These are phyloP conservation scores for Cyaniris semiargus DNA, from an alignment of 2,888 invertebrate genomes.

Conservation along the genomic window DNA sequence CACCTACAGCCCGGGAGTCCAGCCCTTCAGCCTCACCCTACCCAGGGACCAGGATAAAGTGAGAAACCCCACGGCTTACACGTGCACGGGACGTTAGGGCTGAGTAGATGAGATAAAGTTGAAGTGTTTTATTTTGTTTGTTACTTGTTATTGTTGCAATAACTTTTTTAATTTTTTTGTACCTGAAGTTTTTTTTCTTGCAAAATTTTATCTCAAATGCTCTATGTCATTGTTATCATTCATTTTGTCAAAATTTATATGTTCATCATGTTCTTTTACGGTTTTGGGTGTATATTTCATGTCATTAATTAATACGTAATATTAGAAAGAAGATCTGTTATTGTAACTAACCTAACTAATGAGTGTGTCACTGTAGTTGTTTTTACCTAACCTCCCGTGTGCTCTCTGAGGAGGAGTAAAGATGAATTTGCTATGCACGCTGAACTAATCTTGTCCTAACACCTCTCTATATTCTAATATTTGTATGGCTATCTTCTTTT, in stretches of 20 bases:
- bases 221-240: neutral
- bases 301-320: slow-evolving; percentile 11
- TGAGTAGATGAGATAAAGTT: slow-evolving; percentile 38
- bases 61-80: slow-evolving; percentile 44
- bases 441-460: slow-evolving; percentile 22
- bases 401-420: slow-evolving; percentile 70
- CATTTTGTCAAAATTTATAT: neutral
- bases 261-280: neutral
- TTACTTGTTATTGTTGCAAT: neutral
- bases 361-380: slow-evolving; percentile 22
- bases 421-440: slow-evolving; percentile 46
- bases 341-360: slow-evolving; percentile 59
- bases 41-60: slow-evolving; percentile 82
- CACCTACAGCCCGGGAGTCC: slow-evolving; percentile 74
- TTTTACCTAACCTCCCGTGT: slow-evolving; percentile 64
- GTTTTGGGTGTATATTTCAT: neutral
- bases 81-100: slow-evolving; percentile 61
- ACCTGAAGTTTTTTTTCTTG: neutral
- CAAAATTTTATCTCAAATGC: slow-evolving; percentile 32
- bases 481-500: neutral
- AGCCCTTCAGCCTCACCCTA: slow-evolving; percentile 87
- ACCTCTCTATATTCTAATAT: neutral
- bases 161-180: neutral
- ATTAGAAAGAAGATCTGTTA: no score
- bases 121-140: neutral